Evolutionary conservation across 2,113 vertebrate species (phyloP), one percentile per base, ranked within the genome.

Genomic region (Lonchura striata): DNA sequence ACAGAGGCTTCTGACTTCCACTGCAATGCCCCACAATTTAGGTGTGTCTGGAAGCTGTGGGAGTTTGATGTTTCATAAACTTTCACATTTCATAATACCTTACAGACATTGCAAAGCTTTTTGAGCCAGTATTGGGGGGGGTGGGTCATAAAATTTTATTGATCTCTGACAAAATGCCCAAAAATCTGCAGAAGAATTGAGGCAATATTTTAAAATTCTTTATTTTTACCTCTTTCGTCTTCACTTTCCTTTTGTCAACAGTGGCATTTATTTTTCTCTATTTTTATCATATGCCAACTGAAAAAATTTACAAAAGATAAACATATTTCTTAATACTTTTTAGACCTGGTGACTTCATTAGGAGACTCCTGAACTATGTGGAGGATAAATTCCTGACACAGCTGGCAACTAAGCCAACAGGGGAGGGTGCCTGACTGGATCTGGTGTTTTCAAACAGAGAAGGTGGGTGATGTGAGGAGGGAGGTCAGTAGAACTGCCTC

Each of bases 341-440:
- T 24, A 69, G n/a, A 82, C 5, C 3, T 69, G 37, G 9, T 3
- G 41, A 22, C 25, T 92, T 87, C 66, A 82, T 87, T 74, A 37
- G 22, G 23, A 66, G 3, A 22, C 13, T 60, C 18, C 27, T 54
- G 53, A 66, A 54, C 7, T 49, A 5, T 54, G 19, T 60, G 47
- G 41, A 69, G 47, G 71, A 49, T 33, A 56, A 42, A 5, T 54
- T 49, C 41, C 54, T 37, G 68, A 37, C 19, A 30, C 13, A 68
- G 41, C 5, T 42, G 46, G 35, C 61, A 22, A 18, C 31, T 42
- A 46, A 35, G 15, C 6, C 53, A 86, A 0, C 18, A 37, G 33
- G 15, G 15, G 18, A 80, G 46, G 10, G 30, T 0, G 0, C 6
- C 15, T 13, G 9, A 16, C 25, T 54, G 47, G n/a, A 37, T 46